These are phyloP conservation scores for Masnerella sp. DNA, from an alignment of 2,888 invertebrate species.

Conservation along the genomic window DNA sequence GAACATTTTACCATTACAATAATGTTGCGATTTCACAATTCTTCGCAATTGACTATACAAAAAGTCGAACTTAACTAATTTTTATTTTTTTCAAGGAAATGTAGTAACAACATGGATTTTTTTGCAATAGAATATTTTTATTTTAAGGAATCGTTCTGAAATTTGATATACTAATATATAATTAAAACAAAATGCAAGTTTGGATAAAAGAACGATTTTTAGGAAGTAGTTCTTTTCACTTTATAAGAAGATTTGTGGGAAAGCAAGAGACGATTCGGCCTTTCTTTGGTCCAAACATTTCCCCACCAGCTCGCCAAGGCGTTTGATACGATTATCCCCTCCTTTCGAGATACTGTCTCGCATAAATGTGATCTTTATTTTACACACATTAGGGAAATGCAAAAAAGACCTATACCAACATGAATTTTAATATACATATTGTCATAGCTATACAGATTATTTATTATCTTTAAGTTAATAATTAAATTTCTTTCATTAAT, in stretches of 20 bases:
- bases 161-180: no score
- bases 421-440: no score
- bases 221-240: slow-evolving; percentile 20
- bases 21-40: neutral
- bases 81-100: no score
- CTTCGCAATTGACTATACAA: neutral
- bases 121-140: no score
- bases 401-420: no score
- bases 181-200: no score
- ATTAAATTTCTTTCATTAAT: neutral
- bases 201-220: slow-evolving; percentile 2
- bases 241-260: slow-evolving; percentile 39
- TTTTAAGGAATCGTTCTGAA: no score
- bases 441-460: no score
- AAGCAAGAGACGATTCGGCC: slow-evolving; percentile 21
- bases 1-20: neutral
- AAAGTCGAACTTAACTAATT: no score
- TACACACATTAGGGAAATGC: neutral
- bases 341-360: slow-evolving; percentile 6
- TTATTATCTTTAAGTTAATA: neutral
- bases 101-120: no score
- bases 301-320: slow-evolving; percentile 1
- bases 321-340: slow-evolving; percentile 29
- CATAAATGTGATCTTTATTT: slow-evolving; percentile 11
- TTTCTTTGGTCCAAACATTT: slow-evolving; percentile 18